These are phyloP conservation scores for Mercenaria mercenaria DNA, from an alignment of 1,140 invertebrate genomes.

Conservation along the genomic window DNA sequence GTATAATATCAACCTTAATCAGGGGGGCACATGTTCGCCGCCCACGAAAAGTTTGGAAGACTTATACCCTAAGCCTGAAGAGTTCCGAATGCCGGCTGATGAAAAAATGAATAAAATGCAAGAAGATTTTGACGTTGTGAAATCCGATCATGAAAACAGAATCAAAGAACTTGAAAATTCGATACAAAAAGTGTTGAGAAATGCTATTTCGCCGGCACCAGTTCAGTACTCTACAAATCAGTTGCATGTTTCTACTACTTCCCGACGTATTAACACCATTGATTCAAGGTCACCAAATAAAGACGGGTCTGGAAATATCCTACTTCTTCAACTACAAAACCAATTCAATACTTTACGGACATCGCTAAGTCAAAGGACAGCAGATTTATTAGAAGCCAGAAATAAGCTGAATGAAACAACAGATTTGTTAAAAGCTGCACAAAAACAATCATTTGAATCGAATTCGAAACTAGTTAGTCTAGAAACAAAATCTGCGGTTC, in stretches of 20 bases:
- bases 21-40: neutral
- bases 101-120: slow-evolving; percentile 52
- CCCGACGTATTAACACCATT: neutral
- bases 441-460: slow-evolving; percentile 47
- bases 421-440: slow-evolving; percentile 48
- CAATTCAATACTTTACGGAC: slow-evolving; percentile 50
- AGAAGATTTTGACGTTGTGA: slow-evolving; percentile 49
- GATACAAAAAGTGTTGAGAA: slow-evolving; percentile 56
- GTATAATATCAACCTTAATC: slow-evolving; percentile 45
- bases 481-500: slow-evolving; percentile 34
- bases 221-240: neutral
- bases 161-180: slow-evolving; percentile 65
- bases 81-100: slow-evolving; percentile 16
- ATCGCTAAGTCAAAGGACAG: slow-evolving; percentile 36
- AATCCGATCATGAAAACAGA: slow-evolving; percentile 63
- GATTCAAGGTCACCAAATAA: neutral
- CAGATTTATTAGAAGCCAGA: slow-evolving; percentile 49
- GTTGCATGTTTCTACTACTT: neutral
- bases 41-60: neutral
- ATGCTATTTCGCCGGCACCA: slow-evolving; percentile 15
- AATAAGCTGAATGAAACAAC: slow-evolving; percentile 57
- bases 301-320: slow-evolving; percentile 7
- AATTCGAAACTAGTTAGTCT: slow-evolving; percentile 22
- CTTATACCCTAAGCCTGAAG: neutral
- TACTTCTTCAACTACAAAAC: slow-evolving; percentile 47